These are phyloP conservation scores for Drosophila oshimai DNA, from an alignment of 1,140 invertebrate species.

Conservation along the genomic window DNA sequence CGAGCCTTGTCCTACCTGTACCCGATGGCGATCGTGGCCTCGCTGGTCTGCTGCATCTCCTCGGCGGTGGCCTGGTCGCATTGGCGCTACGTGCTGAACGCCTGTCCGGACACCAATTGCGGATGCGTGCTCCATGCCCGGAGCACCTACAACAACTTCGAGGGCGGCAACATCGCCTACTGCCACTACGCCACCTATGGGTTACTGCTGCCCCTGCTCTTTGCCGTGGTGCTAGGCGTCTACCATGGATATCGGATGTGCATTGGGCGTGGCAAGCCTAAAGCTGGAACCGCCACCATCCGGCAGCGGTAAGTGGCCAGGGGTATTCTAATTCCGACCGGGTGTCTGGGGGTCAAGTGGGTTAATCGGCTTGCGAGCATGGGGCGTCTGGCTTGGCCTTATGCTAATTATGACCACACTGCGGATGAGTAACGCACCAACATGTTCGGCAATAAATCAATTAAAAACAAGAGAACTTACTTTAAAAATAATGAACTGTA, in stretches of 20 bases:
- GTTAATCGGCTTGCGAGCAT: conserved; percentile 51
- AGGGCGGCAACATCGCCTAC: conserved; percentile 86
- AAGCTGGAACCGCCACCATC: conserved; percentile 83
- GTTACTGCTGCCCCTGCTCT: conserved; percentile 84
- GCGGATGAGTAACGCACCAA: conserved; percentile 15
- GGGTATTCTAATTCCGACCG: conserved; percentile 29
- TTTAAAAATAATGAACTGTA: too few relatives aligned
- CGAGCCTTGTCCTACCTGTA: conserved; percentile 84
- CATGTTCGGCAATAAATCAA: conserved; percentile 21
- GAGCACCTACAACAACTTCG: conserved; percentile 85
- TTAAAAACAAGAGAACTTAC: conserved; percentile 14
- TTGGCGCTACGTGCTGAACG: conserved; percentile 86
- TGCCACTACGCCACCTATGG: conserved; percentile 86
- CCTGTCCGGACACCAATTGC: conserved; percentile 86
- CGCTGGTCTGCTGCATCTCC: conserved; percentile 84
- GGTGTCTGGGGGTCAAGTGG: conserved; percentile 52
- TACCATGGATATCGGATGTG: conserved; percentile 88
- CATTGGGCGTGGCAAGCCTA: conserved; percentile 84
- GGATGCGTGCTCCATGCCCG: conserved; percentile 87
- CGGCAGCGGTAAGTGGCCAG: conserved; percentile 84
- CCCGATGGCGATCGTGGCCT: conserved; percentile 83
- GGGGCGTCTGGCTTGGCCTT: conserved; percentile 43
- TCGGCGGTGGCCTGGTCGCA: conserved; percentile 86
- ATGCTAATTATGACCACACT: conserved; percentile 51
- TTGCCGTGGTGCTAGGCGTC: conserved; percentile 84